Percentiles rank a stretch among this genome's conserved stretches.
These are phyloP conservation scores for Liodrosophila aerea DNA, from an alignment of 2,888 invertebrate species.

Conservation along the genomic window DNA sequence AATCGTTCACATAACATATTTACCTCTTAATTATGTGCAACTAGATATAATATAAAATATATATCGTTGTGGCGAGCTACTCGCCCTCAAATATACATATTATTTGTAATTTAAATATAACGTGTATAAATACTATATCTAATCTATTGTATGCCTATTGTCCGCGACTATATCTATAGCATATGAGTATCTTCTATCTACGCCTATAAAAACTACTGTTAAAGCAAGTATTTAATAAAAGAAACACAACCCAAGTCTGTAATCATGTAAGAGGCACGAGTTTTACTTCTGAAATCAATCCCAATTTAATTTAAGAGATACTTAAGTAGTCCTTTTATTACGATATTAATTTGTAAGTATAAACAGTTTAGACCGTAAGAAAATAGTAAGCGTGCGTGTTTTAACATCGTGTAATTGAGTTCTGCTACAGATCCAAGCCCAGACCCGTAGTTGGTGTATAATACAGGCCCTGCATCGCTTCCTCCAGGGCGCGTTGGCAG, in stretches of 20 bases:
- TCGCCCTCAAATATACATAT: conserved; percentile 38
- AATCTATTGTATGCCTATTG: conserved; percentile 23
- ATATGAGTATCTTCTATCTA: conserved; percentile 45
- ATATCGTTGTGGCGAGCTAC: conserved; percentile 47
- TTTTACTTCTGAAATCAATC: background rate
- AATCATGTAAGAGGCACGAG: conserved; percentile 36
- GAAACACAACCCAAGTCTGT: conserved; percentile 55
- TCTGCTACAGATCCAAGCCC: conserved; percentile 12
- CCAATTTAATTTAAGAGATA: too few relatives aligned
- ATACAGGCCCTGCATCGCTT: conserved; percentile 90
- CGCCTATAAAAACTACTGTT: conserved; percentile 61
- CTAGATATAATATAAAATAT: too few relatives aligned
- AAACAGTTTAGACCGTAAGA: too few relatives aligned
- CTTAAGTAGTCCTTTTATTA: too few relatives aligned
- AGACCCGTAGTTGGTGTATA: conserved; percentile 66
- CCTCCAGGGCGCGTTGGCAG: conserved; percentile 93
- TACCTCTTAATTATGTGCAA: conserved; percentile 68
- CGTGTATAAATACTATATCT: conserved; percentile 48
- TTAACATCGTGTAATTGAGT: background rate
- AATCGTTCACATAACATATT: conserved; percentile 59
- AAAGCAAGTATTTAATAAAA: conserved; percentile 69
- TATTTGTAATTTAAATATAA: conserved; percentile 36
- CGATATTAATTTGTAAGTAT: too few relatives aligned
- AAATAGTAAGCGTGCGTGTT: conserved; percentile 54
- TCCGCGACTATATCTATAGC: conserved; percentile 39